Conservation (phyloP, 2,113 vertebrate species). For the Pampusana beccarii region DNA sequence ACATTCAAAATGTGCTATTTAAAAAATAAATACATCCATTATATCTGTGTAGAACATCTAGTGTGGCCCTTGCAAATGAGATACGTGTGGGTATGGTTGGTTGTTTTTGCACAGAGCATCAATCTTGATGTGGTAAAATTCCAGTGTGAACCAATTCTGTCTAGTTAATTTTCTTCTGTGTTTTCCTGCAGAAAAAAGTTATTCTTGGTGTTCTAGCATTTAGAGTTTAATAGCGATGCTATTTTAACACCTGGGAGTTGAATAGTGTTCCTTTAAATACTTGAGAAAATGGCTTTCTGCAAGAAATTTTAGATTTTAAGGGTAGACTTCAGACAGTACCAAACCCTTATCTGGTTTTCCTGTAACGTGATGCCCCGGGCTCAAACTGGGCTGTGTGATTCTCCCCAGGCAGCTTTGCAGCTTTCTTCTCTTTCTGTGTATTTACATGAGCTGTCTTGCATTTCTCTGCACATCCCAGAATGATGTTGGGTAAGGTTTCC, state of each 20-base stretch:
- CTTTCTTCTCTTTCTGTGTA: background rate
- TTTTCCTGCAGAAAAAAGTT: background rate
- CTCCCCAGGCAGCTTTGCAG: background rate
- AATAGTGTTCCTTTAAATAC: background rate
- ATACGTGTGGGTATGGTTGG: accelerated
- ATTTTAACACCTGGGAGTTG: background rate
- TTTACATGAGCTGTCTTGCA: background rate
- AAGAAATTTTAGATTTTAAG: background rate
- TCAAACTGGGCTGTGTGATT: background rate
- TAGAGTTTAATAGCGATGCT: background rate
- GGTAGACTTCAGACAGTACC: background rate
- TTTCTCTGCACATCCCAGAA: background rate
- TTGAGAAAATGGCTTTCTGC: background rate
- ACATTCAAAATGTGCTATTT: background rate
- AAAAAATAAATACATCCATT: background rate
- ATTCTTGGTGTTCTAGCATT: background rate
- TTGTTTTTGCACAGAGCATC: background rate
- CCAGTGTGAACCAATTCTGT: slow-evolving; percentile 17
- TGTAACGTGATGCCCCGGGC: background rate
- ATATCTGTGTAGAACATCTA: background rate
- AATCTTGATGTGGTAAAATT: background rate
- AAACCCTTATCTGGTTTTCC: background rate
- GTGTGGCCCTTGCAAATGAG: background rate
- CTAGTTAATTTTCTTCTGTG: background rate
- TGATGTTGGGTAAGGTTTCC: background rate